These are phyloP conservation scores for Tinea trinotella DNA, from an alignment of 2,888 invertebrate genomes.

Conservation along the genomic window DNA sequence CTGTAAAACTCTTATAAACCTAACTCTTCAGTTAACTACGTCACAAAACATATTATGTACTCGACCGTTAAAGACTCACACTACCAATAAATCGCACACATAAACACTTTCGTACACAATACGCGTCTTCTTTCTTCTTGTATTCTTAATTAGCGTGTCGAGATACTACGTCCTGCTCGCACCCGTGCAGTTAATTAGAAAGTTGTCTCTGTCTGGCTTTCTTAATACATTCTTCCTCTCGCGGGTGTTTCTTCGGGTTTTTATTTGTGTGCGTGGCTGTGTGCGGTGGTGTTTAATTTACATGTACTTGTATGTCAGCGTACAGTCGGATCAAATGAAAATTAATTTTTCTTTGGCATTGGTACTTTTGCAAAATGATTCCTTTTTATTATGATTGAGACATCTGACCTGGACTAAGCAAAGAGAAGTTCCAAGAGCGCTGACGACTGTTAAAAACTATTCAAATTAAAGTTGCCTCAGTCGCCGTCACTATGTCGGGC, in stretches of 20 bases:
- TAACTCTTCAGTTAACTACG: constrained; percentile 64
- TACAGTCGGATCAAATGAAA: constrained; percentile 40
- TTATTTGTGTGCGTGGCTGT: constrained; percentile 72
- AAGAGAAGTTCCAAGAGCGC: no score
- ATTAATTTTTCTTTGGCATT: constrained; percentile 22
- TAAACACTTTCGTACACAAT: constrained; percentile 65
- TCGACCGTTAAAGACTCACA: background rate
- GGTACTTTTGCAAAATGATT: no score
- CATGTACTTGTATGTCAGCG: constrained; percentile 70
- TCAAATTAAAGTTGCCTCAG: no score
- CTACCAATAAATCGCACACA: constrained; percentile 35
- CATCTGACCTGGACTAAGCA: no score
- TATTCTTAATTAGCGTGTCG: constrained; percentile 80
- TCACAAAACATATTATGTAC: constrained; percentile 37
- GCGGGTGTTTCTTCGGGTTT: constrained; percentile 69
- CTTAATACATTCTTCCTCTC: constrained; percentile 74
- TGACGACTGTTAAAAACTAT: no score
- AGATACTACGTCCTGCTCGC: constrained; percentile 51
- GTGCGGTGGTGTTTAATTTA: constrained; percentile 72
- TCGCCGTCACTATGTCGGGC: no score
- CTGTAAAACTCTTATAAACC: constrained; percentile 40
- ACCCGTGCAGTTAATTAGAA: constrained; percentile 60
- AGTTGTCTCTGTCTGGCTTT: constrained; percentile 68
- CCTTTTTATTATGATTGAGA: no score
- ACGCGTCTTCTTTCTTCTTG: constrained; percentile 75